Evolutionary conservation across 1,140 invertebrate species (phyloP).

Genomic region (Diachasma alloeum): DNA sequence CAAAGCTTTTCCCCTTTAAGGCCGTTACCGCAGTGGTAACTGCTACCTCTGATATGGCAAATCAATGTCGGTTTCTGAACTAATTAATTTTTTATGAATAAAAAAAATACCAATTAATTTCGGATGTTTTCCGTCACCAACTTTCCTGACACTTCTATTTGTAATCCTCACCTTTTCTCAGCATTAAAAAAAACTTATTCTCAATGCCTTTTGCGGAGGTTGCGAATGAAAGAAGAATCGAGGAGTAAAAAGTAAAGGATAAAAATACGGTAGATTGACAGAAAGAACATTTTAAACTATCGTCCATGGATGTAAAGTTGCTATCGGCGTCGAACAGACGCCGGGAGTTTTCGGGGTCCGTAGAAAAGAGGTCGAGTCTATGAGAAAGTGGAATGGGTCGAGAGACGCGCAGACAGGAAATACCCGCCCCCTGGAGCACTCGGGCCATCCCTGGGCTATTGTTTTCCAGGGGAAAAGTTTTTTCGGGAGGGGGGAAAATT

Average conservation of each 20-base stretch:
- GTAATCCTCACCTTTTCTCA: not conserved
- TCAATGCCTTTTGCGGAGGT: not conserved
- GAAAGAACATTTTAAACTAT: slow-evolving; percentile 39
- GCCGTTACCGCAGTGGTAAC: not conserved
- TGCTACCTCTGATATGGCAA: not conserved
- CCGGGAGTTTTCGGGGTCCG: not conserved
- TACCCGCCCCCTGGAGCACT: not conserved
- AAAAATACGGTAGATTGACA: slow-evolving; percentile 10
- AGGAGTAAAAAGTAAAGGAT: not conserved
- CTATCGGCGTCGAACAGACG: slow-evolving; percentile 40
- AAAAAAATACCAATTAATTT: no score
- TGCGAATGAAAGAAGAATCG: not conserved
- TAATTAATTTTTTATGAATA: not conserved
- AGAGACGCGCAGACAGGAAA: not conserved
- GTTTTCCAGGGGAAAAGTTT: not conserved
- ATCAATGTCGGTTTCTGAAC: not conserved
- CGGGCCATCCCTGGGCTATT: not conserved
- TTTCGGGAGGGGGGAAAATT: not conserved
- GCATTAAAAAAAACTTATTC: not conserved
- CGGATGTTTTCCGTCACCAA: no score
- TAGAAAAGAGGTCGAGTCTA: slow-evolving; percentile 1
- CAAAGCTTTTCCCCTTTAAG: not conserved
- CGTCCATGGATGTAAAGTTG: slow-evolving; percentile 42
- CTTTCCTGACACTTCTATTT: not conserved
- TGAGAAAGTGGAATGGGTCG: not conserved